Percentiles rank a stretch among this genome's conserved stretches.
These are phyloP conservation scores for Ricordea florida DNA, from an alignment of 92 coral and sea anemone species.

Conservation along the genomic window DNA sequence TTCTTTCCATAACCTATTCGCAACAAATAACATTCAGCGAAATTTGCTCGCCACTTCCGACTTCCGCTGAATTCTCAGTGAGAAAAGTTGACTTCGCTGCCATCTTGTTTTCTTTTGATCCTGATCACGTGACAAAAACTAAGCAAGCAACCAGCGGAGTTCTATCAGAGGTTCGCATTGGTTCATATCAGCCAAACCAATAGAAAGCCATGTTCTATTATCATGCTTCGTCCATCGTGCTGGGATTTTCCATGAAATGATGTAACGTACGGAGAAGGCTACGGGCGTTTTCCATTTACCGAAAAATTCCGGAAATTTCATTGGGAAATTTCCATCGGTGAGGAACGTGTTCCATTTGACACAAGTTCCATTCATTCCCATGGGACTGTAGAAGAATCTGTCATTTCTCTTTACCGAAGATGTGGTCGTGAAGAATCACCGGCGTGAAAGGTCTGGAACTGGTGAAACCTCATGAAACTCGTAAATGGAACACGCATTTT, in stretches of 20 bases:
- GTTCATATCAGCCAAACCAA: constrained; percentile 2
- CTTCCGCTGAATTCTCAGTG: neutral
- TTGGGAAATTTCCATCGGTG: too few relatives aligned
- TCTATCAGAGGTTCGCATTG: constrained; percentile 10
- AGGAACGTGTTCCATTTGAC: too few relatives aligned
- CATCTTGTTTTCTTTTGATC: constrained; percentile 37
- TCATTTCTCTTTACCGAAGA: too few relatives aligned
- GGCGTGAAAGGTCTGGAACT: too few relatives aligned
- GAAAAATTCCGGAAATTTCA: too few relatives aligned
- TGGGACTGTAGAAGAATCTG: too few relatives aligned
- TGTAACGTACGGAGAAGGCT: too few relatives aligned
- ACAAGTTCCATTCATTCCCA: too few relatives aligned
- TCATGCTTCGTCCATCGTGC: neutral
- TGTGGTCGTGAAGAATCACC: too few relatives aligned
- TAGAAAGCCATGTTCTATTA: neutral
- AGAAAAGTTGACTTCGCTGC: constrained; percentile 7
- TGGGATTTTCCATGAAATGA: constrained; percentile 13
- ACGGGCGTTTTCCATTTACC: too few relatives aligned
- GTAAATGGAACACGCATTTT: too few relatives aligned
- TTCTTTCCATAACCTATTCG: constrained; percentile 74
- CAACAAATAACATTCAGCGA: neutral
- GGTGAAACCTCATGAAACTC: too few relatives aligned
- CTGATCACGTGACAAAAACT: constrained; percentile 41
- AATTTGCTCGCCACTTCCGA: constrained; percentile 18
- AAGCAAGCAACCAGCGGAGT: neutral